Percentiles rank a stretch among this genome's conserved stretches.
phyloP scores from a whole-genome alignment of 2,113 vertebrate genomes.

The Poeciliopsis prolifica region DNA sequence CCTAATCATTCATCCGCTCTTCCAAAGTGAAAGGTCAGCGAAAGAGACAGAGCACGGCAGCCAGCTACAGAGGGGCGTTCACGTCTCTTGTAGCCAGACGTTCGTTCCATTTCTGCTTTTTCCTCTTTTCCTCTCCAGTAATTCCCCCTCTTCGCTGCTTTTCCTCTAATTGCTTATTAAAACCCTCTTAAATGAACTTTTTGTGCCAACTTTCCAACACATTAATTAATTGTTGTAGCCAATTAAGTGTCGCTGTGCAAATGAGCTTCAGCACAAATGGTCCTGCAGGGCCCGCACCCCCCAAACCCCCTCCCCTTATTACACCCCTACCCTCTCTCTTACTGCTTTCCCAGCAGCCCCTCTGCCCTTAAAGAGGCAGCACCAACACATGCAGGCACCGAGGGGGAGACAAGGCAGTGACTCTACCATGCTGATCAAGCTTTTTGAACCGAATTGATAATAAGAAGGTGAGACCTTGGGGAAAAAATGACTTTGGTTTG shows the following conservation, averaged over 20 bases:
- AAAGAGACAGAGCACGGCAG: conserved; percentile 9
- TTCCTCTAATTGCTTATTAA: conserved; percentile 85
- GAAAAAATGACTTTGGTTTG: conserved; percentile 19
- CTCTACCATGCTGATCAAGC: conserved; percentile 18
- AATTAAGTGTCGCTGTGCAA: conserved; percentile 99
- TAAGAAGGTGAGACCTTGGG: conserved; percentile 53
- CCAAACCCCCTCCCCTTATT: conserved; percentile 15
- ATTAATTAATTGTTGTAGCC: conserved; percentile 99
- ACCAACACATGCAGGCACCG: conserved; percentile 15
- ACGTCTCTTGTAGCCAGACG: conserved; percentile 52
- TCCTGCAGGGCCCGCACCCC: conserved; percentile 86
- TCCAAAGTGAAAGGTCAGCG: conserved; percentile 54
- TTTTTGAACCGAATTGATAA: conserved; percentile 38
- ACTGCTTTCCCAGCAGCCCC: conserved; percentile 73
- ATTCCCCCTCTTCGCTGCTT: conserved; percentile 76
- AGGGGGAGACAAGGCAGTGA: conserved; percentile 6
- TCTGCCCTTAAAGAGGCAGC: conserved; percentile 72
- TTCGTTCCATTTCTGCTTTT: conserved; percentile 48
- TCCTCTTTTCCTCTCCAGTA: conserved; percentile 70
- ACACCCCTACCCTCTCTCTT: conserved; percentile 31
- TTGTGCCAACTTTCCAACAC: conserved; percentile 99
- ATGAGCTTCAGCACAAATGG: conserved; percentile 99
- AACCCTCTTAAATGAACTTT: conserved; percentile 88
- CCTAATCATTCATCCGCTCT: conserved; percentile 32
- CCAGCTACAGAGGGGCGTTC: conserved; percentile 15